Evolutionary conservation across 1,140 invertebrate genomes (phyloP), one percentile per base, ranked within the genome.

Genomic region (Camponotus vicinus): DNA sequence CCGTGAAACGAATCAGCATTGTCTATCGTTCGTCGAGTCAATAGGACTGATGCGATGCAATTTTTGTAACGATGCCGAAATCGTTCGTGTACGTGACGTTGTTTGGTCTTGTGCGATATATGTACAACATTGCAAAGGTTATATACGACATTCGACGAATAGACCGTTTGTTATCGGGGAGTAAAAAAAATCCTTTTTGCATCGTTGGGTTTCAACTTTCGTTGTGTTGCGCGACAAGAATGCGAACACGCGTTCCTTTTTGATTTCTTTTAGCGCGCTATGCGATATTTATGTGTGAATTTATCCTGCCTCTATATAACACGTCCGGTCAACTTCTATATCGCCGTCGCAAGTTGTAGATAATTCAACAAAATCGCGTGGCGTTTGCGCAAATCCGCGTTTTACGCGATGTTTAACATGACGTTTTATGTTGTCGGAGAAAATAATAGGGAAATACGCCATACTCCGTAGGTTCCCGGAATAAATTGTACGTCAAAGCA

Each of bases 351-450:
- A 57, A 57, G 18, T 15, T 61, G 40, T n/a, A 42, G 45, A 45
- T 45, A 37, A n/a, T 83, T 21, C 52, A 37, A 57, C 55, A 45
- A 83, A 52, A 75, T 82, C 73, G 67, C 37, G 8, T 8, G 27
- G 13, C 40, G 55, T 61, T 82, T 61, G 27, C 69, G n/a, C 21
- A 37, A 27, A 61, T 61, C 45, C 57, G 52, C 67, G 40, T 73
- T 82, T 82, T 55, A 45, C 79, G 67, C 67, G 52, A 63, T 32
- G 9, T 83, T 49, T 83, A 61, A 61, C 55, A 69, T 8, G n/a
- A 34, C 67, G 11, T 45, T 83, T 61, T 63, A 52, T 32, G 1
- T 83, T 83, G 55, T 83, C 55, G 18, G 40, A 52, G 64, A 13
- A 75, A 83, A 75, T 83, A 83, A 83, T 45, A 34, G 52, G 55